Evolutionary conservation across 1,140 invertebrate genomes (phyloP).

Genomic region (Diprion similis): DNA sequence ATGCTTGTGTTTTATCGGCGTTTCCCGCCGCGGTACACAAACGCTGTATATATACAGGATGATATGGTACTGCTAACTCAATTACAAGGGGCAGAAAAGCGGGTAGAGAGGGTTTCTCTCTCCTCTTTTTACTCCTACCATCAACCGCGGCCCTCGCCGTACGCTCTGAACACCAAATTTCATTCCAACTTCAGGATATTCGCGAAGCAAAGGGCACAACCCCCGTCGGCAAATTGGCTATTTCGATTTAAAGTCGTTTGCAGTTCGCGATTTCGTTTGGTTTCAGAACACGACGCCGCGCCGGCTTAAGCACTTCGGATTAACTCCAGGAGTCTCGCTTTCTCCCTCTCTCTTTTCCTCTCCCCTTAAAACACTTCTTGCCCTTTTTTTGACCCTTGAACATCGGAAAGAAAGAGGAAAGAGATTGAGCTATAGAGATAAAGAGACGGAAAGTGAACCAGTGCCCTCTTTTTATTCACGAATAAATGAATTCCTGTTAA

Average conservation of each 20-base stretch:
- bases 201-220: slow-evolving; percentile 1
- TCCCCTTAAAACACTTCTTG: neutral
- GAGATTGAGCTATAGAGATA: no score
- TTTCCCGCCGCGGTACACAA: slow-evolving; percentile 21
- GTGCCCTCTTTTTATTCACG: neutral
- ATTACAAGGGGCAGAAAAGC: neutral
- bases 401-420: no score
- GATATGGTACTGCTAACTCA: slow-evolving; percentile 5
- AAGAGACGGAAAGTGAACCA: no score
- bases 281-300: neutral
- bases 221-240: slow-evolving; percentile 2
- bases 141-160: neutral
- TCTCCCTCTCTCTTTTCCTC: neutral
- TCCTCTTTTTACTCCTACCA: neutral
- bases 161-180: slow-evolving; percentile 7
- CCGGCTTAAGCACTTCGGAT: neutral
- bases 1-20: slow-evolving; percentile 54
- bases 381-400: no score
- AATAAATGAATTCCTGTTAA: neutral
- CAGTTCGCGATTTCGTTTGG: neutral
- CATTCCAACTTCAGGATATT: slow-evolving; percentile 7
- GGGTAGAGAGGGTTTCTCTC: neutral
- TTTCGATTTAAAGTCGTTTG: slow-evolving; percentile 7
- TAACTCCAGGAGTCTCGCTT: neutral
- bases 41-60: neutral